phyloP scores from a whole-genome alignment of 2,888 invertebrate species.

The Sminthurides aquaticus region DNA sequence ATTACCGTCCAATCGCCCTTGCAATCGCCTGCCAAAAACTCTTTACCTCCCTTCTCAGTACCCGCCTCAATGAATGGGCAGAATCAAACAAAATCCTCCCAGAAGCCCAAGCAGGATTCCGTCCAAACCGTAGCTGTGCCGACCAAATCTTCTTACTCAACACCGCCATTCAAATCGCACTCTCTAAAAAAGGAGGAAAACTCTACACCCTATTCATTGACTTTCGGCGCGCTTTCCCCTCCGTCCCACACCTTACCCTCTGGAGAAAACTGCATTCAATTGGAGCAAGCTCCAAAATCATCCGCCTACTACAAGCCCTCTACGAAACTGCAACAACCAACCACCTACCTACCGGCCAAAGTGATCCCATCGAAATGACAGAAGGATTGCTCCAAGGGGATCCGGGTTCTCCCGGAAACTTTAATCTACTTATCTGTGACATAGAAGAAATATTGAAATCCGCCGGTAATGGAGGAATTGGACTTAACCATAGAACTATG shows the following conservation, averaged over 20 bases:
- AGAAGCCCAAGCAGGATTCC: constrained; percentile 19
- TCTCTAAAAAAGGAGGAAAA: background rate
- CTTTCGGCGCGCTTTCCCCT: constrained; percentile 13
- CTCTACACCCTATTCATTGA: constrained; percentile 17
- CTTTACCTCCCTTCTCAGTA: constrained; percentile 2
- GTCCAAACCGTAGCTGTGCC: constrained; percentile 1
- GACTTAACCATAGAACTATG: background rate
- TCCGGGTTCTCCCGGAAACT: background rate
- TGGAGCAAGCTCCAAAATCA: constrained; percentile 11
- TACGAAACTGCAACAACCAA: constrained; percentile 7
- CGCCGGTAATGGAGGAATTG: background rate
- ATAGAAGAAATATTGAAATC: background rate
- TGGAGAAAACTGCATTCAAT: constrained; percentile 5
- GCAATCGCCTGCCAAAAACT: constrained; percentile 5
- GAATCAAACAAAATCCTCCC: constrained; percentile 1
- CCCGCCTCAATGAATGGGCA: constrained; percentile 6
- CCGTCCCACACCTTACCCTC: background rate
- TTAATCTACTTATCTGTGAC: background rate
- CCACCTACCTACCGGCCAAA: background rate
- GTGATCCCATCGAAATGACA: background rate
- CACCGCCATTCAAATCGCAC: background rate
- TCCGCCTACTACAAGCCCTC: constrained; percentile 6
- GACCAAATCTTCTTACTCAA: constrained; percentile 16
- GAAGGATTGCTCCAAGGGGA: constrained; percentile 6
- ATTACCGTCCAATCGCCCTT: constrained; percentile 12